Conservation (phyloP, 2,888 invertebrate species). For the Thera britannica region DNA sequence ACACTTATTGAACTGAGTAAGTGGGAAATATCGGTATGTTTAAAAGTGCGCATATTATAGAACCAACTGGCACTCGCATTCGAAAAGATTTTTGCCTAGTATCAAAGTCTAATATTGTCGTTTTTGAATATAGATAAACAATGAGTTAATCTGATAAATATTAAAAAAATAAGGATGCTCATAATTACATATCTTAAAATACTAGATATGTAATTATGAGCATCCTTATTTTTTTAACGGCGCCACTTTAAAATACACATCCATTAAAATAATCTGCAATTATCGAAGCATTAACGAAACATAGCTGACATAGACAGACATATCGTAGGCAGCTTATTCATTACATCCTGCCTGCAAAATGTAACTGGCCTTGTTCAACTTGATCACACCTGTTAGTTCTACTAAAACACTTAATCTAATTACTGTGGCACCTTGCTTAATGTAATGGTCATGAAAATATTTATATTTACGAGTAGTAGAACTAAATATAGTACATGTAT, state of each 20-base stretch:
- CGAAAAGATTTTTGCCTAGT: too few species aligned
- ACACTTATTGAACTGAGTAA: neutral
- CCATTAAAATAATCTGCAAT: constrained; percentile 15
- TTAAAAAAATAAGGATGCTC: neutral
- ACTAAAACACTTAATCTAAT: constrained; percentile 55
- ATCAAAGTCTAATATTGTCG: too few species aligned
- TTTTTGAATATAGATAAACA: too few species aligned
- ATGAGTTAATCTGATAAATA: too few species aligned
- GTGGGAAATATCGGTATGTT: constrained; percentile 5
- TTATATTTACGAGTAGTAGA: neutral
- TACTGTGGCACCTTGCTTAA: constrained; percentile 50
- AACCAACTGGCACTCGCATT: too few species aligned
- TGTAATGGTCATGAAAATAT: neutral
- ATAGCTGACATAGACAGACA: constrained; percentile 29
- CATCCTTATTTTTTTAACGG: constrained; percentile 3
- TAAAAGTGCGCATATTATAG: neutral
- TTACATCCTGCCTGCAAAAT: constrained; percentile 27
- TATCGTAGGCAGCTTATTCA: constrained; percentile 19
- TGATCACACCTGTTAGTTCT: constrained; percentile 38
- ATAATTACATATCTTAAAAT: neutral
- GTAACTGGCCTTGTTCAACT: constrained; percentile 21
- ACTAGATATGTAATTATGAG: too few species aligned
- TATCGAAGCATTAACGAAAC: constrained; percentile 15
- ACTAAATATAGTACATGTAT: too few species aligned
- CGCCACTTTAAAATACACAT: constrained; percentile 6